Evolutionary conservation across 2,797 vertebrate genomes (phyloP), one percentile per base, ranked within the genome.

Genomic region (Champsocephalus gunnari): DNA sequence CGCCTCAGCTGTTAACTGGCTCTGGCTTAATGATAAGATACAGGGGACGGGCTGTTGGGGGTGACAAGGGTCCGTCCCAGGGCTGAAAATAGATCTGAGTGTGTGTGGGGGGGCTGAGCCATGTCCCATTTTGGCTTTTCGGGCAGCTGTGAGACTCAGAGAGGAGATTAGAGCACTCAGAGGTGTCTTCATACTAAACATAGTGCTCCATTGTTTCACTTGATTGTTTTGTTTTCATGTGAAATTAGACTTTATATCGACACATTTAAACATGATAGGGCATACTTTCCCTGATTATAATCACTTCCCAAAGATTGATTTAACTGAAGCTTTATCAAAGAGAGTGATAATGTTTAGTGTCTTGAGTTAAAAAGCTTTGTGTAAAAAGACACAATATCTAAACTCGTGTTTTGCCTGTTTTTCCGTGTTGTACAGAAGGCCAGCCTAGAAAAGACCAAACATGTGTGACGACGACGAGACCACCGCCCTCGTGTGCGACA

Each of bases 391-490:
- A 38, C 34, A 38, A 9, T 38, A 38, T 38, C 34, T 38, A 59
- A 49, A 11, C 45, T 61, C 0, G 65, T 12, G 8, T 58, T 73
- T 55, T 53, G 9, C 34, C 17, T 12, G 8, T 58, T 73, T 55
- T 53, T 8, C 34, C 17, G 4, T 73, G 56, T 71, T 28, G 0
- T 70, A 47, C 5, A 91, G 86, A 85, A 95, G 93, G 92, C 94
- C 93, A 92, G 71, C 45, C 79, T 48, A 78, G 21, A 86, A 85
- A 79, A 88, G 74, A 92, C 67, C 89, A 95, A 89, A 87, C 89
- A 98, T 99, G 98, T 98, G 98, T 58, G 97, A 99, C 91, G 97
- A 99, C 85, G 97, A 99, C n/a, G 98, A 97, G 88, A 98, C 98
- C 0, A 96, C 96, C 86, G 97, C 98, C 28, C 93, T 98, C 0